Percentiles rank a stretch among this genome's conserved stretches.
Evolutionary conservation across 2,797 vertebrate genomes (phyloP).

Genomic region (Coregonus ussuriensis): DNA sequence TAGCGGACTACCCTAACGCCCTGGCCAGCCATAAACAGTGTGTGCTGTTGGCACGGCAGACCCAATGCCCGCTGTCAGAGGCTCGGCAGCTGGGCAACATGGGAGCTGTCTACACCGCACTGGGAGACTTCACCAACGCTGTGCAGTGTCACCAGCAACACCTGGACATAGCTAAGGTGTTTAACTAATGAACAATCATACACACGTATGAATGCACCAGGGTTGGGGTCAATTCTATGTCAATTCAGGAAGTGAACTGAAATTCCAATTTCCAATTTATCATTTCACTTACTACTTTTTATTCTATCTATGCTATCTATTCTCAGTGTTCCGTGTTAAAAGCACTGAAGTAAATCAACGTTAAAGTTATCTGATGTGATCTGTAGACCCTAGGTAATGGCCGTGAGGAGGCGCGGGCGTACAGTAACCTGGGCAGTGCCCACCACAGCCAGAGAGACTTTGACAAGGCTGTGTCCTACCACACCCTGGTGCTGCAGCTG

Average conservation of each 20-base stretch:
- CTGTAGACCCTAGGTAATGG: constrained; percentile 79
- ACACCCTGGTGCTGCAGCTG: constrained; percentile 88
- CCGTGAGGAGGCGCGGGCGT: constrained; percentile 91
- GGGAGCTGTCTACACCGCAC: constrained; percentile 95
- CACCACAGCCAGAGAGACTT: constrained; percentile 95
- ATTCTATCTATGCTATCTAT: background rate
- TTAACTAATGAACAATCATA: constrained; percentile 77
- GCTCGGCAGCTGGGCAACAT: constrained; percentile 95
- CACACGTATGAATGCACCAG: constrained; percentile 25
- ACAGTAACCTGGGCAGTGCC: constrained; percentile 96
- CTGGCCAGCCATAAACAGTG: constrained; percentile 97
- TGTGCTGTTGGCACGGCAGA: constrained; percentile 90
- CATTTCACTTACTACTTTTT: background rate
- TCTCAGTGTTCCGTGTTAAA: background rate
- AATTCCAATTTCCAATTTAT: background rate
- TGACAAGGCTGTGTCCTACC: constrained; percentile 94
- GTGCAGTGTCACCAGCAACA: constrained; percentile 94
- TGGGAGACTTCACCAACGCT: constrained; percentile 92
- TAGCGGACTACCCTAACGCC: constrained; percentile 94
- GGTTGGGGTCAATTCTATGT: background rate
- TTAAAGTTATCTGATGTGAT: background rate
- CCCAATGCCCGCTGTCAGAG: constrained; percentile 88
- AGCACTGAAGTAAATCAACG: background rate
- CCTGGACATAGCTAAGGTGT: constrained; percentile 87
- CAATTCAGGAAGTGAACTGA: background rate